Conservation (phyloP, 1,140 invertebrate genomes). For the Cherax quadricarinatus region DNA sequence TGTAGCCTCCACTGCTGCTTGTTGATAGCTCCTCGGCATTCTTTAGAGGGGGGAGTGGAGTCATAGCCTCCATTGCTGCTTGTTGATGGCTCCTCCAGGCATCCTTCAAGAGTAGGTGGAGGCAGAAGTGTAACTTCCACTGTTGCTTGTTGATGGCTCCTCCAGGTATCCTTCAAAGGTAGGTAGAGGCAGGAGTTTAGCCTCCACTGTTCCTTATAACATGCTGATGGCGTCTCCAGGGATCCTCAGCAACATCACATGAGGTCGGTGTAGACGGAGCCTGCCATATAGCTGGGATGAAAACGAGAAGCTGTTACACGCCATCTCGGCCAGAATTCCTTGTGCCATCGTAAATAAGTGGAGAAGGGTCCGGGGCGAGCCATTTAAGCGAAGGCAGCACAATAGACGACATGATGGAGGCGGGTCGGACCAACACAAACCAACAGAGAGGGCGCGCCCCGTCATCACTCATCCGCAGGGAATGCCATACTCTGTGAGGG, state of each 20-base stretch:
- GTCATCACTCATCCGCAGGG: conserved; percentile 35
- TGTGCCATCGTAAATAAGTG: conserved; percentile 56
- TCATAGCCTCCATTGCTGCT: too few species aligned
- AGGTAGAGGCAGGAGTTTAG: background rate
- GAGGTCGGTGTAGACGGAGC: too few species aligned
- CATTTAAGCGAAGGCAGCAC: conserved; percentile 50
- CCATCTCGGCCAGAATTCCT: conserved; percentile 10
- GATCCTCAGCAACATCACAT: too few species aligned
- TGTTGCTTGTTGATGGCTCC: too few species aligned
- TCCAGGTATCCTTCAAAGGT: background rate
- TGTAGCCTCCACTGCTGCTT: background rate
- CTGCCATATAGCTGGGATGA: background rate
- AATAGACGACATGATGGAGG: conserved; percentile 52
- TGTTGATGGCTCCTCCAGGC: too few species aligned
- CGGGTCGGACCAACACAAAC: conserved; percentile 40
- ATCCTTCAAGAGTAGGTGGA: too few species aligned
- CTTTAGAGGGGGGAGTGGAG: too few species aligned
- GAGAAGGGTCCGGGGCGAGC: conserved; percentile 17
- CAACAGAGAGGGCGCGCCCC: conserved; percentile 35
- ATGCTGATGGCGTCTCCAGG: too few species aligned
- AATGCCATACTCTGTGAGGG: background rate
- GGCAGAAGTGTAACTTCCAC: too few species aligned
- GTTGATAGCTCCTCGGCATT: too few species aligned
- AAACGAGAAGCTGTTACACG: conserved; percentile 27
- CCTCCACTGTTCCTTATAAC: background rate